These are phyloP conservation scores for Meles meles DNA, from an alignment of 2,113 vertebrate genomes.

Conservation along the genomic window DNA sequence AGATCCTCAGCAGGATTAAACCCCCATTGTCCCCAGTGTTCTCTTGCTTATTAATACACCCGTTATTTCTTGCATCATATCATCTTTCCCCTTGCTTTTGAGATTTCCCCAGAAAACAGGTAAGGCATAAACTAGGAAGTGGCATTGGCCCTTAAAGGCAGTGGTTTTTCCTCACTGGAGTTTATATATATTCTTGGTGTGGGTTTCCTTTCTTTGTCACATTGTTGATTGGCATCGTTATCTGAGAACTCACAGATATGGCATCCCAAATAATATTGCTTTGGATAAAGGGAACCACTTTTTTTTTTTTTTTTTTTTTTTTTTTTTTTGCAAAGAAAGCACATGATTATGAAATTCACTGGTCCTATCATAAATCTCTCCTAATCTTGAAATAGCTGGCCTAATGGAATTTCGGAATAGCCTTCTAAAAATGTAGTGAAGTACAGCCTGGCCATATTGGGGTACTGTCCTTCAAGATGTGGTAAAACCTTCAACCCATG, in stretches of 20 bases:
- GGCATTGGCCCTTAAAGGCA: not conserved
- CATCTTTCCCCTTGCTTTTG: not conserved
- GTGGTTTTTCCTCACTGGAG: not conserved
- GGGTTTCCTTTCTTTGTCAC: not conserved
- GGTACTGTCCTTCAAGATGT: not conserved
- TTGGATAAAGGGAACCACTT: not conserved
- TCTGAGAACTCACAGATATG: not conserved
- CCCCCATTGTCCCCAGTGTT: fast-evolving
- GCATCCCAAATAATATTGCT: not conserved
- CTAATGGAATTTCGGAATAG: not conserved
- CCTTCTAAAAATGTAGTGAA: not conserved
- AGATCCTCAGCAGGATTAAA: not conserved
- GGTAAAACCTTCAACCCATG: not conserved
- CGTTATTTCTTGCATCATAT: not conserved
- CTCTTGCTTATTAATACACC: not conserved
- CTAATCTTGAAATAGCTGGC: not conserved
- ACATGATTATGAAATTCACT: not conserved
- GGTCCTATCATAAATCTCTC: not conserved
- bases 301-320: constrained; percentile 55
- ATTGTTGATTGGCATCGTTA: not conserved
- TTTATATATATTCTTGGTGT: not conserved
- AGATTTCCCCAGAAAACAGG: not conserved
- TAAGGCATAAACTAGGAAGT: not conserved
- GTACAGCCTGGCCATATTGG: not conserved
- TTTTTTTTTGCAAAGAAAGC: not conserved